Evolutionary conservation across 2,797 vertebrate genomes (phyloP), one percentile per base, ranked within the genome.

Genomic region (Peromyscus nudipes): DNA sequence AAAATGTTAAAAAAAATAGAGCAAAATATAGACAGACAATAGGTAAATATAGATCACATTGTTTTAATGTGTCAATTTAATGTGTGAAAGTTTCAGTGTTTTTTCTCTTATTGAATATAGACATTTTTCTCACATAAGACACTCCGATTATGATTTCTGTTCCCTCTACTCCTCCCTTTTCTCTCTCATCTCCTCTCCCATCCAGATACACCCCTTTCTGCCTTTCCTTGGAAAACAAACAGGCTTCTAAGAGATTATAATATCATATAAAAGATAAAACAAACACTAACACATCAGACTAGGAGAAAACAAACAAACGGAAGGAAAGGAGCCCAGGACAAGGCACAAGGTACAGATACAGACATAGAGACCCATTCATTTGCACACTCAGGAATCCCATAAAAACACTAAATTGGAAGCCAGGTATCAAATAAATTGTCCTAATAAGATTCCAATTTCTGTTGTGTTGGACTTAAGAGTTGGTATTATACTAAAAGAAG

Each of bases 31-130:
- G 43, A 67, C 14, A n/a, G 10, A 49, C 14, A 43, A 46, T 27
- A 19, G 16, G 37, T 6, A 71, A 37, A 55, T n/a, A 80, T 64
- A 84, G 12, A 52, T 29, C 13, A 73, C 17, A 91, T 65, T 40
- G 23, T 65, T 81, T 89, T 73, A 90, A 87, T 86, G 25, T 69
- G 10, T 14, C 82, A 77, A 60, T 57, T 89, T 73, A 90, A 87
- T 86, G 25, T 69, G 7, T 14, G 79, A 77, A 60, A 43, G 29
- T 8, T 14, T 75, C 27, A 57, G 37, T 65, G 27, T 57, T 81
- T 57, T 69, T 80, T 8, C 17, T 21, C n/a, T 80, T 21, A 80
- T 55, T 31, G 49, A 80, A 80, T 55, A 55, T 55, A 79, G 21
- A 17, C 16, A 55, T 9, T 27, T 52, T 57, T 57, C 34, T 57